Evolutionary conservation across 2,888 invertebrate species (phyloP), one percentile per base, ranked within the genome.

Genomic region (Ochlodes sylvanus): DNA sequence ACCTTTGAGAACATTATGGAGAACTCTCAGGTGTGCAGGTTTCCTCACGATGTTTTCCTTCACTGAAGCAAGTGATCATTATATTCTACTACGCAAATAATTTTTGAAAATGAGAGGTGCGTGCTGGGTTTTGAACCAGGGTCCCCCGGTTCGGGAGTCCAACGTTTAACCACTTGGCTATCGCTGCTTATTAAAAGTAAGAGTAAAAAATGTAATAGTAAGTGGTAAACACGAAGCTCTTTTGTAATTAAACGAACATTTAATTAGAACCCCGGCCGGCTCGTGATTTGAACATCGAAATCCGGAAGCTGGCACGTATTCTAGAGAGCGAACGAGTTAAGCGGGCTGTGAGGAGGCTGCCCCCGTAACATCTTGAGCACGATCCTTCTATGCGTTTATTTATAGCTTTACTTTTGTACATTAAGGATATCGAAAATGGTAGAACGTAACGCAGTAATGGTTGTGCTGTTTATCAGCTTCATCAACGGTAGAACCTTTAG

Each of bases 311-410:
- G 57, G 57, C 57, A 58, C 58, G 58, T 58, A 65, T 58, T 65
- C 41, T 38, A 38, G 41, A 56, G 57, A 57, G 64, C 63, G 63
- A 54, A 64, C 56, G 57, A 44, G 64, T 64, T 57, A 57, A 57
- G 42, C 50, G 38, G 41, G 44, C 56, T n/a, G 32, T 17, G n/a
- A 57, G 47, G 57, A 57, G 64, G 32, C 38, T 21, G 44, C 38
- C 34, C 34, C 44, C 57, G 38, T 21, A 57, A 38, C 64, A 57
- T 56, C 64, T 64, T 57, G 50, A 57, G 57, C 64, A 57, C 64
- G 64, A 57, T 64, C 47, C 12, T 50, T 64, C 56, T 56, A 56
- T 57, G 64, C 50, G 34, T 64, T 64, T 64, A 19, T 64, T 56
- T 44, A 17, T 42, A 64, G 44, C 50, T 19, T 17, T n/a, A 6